Conservation (phyloP, 2,888 invertebrate species). For the Hesperia comma region DNA sequence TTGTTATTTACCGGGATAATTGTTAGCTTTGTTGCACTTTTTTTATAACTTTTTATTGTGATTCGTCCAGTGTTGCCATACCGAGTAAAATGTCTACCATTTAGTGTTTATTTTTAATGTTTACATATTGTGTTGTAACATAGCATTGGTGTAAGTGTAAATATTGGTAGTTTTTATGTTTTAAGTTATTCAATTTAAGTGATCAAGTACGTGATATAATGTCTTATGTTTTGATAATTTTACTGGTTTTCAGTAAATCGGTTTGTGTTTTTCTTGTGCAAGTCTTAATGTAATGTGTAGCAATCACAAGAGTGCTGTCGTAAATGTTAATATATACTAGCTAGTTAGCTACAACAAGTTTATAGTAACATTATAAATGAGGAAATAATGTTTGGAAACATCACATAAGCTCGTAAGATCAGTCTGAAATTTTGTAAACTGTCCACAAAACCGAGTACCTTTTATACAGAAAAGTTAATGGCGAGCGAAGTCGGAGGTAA, state of each 20-base stretch:
- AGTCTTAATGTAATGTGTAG: too few relatives aligned
- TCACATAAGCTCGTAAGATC: too few relatives aligned
- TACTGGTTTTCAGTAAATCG: not conserved
- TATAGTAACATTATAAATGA: too few relatives aligned
- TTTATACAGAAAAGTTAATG: too few relatives aligned
- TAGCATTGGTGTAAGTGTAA: slow-evolving; percentile 4
- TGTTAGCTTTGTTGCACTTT: not conserved
- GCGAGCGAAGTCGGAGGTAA: too few relatives aligned
- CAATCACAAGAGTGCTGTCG: too few relatives aligned
- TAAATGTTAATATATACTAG: too few relatives aligned
- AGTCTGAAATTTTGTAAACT: too few relatives aligned
- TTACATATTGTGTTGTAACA: slow-evolving; percentile 2
- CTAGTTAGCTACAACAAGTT: too few relatives aligned
- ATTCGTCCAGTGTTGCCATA: slow-evolving; percentile 20
- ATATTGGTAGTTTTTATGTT: slow-evolving; percentile 10
- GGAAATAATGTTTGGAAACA: too few relatives aligned
- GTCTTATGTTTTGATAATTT: slow-evolving; percentile 1
- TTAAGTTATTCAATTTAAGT: slow-evolving; percentile 19
- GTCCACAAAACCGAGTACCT: too few relatives aligned
- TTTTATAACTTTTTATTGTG: slow-evolving; percentile 7
- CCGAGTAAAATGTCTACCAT: slow-evolving; percentile 11
- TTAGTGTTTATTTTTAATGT: slow-evolving; percentile 6
- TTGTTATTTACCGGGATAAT: too few relatives aligned
- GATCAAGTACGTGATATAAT: slow-evolving; percentile 1
- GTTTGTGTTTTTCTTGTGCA: not conserved